Evolutionary conservation across 2,113 vertebrate species (phyloP), one percentile per base, ranked within the genome.

Genomic region (Odobenus rosmarus): DNA sequence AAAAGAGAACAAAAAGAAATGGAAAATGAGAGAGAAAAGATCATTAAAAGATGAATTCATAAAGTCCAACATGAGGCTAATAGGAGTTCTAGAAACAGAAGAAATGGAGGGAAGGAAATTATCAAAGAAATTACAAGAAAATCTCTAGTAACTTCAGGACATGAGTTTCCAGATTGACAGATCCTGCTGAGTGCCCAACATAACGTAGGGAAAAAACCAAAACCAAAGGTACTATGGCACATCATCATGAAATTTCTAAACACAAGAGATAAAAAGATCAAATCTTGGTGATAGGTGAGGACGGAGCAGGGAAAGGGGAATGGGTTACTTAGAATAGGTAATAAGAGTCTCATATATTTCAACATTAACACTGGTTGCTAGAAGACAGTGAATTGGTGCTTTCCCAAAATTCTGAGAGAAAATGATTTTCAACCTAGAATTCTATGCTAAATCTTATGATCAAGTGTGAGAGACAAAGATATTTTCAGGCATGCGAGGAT

Each of bases 381-480:
- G 49, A 87, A 97, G 51, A 87, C 16, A 36, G n/a, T 71, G 39
- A 71, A 85, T 55, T 36, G 39, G 55, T 28, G 36, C 90, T 90
- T 93, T 87, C 46, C 46, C 67, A 87, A 86, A 93, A 82, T 91
- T 97, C 62, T 77, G 82, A 96, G 74, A 67, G 76, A 88, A 59
- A 93, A 67, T 62, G 53, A 46, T 93, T 97, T 83, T 83, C 53
- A 94, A 19, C 5, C 59, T 46, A 91, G 28, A 91, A 77, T 62
- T 90, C 53, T 64, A 49, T 15, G 31, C 33, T 93, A 85, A 81
- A 28, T 46, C 46, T 49, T 62, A 39, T 55, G 57, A 82, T 83
- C 28, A 93, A 46, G 8, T 77, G 16, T 49, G 77, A 90, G 33
- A 13, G 28, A 53, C 26, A 18, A 93, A 90, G 19, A 61, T 93